Evolutionary conservation across 2,888 invertebrate genomes (phyloP), one percentile per base, ranked within the genome.

Genomic region (Mythimna pallens): DNA sequence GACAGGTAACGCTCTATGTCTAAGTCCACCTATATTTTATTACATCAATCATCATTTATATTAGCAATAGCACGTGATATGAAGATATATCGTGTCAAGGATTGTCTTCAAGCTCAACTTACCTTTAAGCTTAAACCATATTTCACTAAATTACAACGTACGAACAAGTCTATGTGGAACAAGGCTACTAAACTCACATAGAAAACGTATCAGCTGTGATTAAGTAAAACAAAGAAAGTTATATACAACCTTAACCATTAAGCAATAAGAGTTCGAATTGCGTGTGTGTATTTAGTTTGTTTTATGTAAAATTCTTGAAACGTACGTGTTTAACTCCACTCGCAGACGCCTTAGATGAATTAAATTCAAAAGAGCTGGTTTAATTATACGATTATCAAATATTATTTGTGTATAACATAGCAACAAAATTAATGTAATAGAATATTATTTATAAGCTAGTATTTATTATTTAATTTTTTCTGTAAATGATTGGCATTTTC

Each of bases 131-230:
- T 86, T 78, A 79, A 65, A 81, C 84, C 86, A 76, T 74, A 84
- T 80, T 86, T 67, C 70, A 79, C 81, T 86, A 87, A 88, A 88
- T 86, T 86, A 83, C 84, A 81, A 71, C 68, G 67, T 77, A 82
- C 75, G 70, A 78, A 79, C 73, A 71, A 82, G 82, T 76, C 66
- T 84, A 90, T 87, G 85, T 88, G 76, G 90, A 87, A 88, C 91
- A 88, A 91, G 91, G 91, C 86, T 90, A 80, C 77, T 81, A 76
- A 85, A 81, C 83, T 83, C 81, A 83, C 78, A 77, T 80, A 80
- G 81, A 77, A 78, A 85, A 78, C 73, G 62, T 84, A 85, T 82
- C 70, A 84, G 64, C 69, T 80, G 65, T 72, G 75, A 82, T 86
- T 81, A 83, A 22, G 69, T 76, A 20, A 50, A 84, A 73, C 61